phyloP scores from a whole-genome alignment of 2,797 vertebrate genomes.

The Paramormyrops hopkinsi region DNA sequence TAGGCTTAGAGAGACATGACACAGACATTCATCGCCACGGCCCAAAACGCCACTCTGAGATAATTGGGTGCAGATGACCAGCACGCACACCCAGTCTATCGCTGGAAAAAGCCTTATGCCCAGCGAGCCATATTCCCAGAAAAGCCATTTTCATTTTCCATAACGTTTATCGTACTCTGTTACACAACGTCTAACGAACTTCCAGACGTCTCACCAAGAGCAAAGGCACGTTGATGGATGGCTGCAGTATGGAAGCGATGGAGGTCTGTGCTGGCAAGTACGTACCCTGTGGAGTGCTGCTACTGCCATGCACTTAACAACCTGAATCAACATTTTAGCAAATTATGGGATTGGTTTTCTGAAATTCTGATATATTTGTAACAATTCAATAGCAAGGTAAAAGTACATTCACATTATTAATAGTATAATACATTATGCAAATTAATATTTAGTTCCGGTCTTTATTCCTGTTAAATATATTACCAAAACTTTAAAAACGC shows the following conservation, averaged over 20 bases:
- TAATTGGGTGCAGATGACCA: slow-evolving; percentile 55
- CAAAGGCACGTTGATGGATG: background rate
- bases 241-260: background rate
- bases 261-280: background rate
- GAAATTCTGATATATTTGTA: background rate
- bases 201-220: background rate
- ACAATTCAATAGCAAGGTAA: background rate
- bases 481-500: background rate
- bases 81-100: slow-evolving; percentile 27
- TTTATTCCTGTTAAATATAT: background rate
- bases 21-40: slow-evolving; percentile 2
- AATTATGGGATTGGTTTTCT: background rate
- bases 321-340: background rate
- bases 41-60: slow-evolving; percentile 37
- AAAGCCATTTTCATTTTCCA: slow-evolving; percentile 50
- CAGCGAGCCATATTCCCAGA: slow-evolving; percentile 35
- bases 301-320: background rate
- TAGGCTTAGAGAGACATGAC: background rate
- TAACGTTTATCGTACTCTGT: slow-evolving; percentile 45
- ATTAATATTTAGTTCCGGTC: background rate
- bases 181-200: background rate
- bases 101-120: slow-evolving; percentile 39
- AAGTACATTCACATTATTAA: background rate
- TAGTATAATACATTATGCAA: background rate
- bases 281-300: background rate